Evolutionary conservation across 2,888 invertebrate genomes (phyloP).

Genomic region (Cabera pusaria): DNA sequence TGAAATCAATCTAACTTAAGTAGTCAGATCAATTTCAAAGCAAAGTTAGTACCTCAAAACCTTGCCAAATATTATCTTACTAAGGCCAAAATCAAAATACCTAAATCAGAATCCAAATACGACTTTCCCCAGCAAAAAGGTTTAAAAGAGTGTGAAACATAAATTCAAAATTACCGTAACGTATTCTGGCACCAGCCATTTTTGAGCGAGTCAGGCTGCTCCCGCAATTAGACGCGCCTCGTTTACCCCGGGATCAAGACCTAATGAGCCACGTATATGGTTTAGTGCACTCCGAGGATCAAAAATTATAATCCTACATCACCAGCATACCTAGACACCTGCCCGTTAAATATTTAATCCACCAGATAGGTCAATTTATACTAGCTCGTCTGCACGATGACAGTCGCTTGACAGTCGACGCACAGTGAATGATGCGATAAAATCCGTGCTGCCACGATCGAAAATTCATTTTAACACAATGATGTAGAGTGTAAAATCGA

Average conservation of each 20-base stretch:
- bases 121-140: conserved; percentile 36
- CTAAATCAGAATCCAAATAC: too few species aligned
- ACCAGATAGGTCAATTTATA: conserved; percentile 30
- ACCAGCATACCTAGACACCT: conserved; percentile 45
- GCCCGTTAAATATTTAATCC: neutral
- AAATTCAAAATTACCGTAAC: conserved; percentile 63
- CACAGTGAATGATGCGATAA: conserved; percentile 49
- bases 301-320: conserved; percentile 65
- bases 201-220: conserved; percentile 50
- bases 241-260: conserved; percentile 72
- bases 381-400: conserved; percentile 46
- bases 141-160: conserved; percentile 61
- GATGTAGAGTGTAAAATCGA: conserved; percentile 13
- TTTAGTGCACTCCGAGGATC: conserved; percentile 71
- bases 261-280: conserved; percentile 77
- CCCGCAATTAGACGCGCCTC: conserved; percentile 73
- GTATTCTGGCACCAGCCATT: conserved; percentile 53
- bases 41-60: too few species aligned
- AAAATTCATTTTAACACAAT: conserved; percentile 12
- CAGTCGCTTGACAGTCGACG: conserved; percentile 60
- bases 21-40: too few species aligned
- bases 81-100: too few species aligned
- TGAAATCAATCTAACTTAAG: too few species aligned
- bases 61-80: too few species aligned
- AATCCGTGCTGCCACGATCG: conserved; percentile 7